These are phyloP conservation scores for Lasioglossum malachurum DNA, from an alignment of 2,888 invertebrate genomes.

Conservation along the genomic window DNA sequence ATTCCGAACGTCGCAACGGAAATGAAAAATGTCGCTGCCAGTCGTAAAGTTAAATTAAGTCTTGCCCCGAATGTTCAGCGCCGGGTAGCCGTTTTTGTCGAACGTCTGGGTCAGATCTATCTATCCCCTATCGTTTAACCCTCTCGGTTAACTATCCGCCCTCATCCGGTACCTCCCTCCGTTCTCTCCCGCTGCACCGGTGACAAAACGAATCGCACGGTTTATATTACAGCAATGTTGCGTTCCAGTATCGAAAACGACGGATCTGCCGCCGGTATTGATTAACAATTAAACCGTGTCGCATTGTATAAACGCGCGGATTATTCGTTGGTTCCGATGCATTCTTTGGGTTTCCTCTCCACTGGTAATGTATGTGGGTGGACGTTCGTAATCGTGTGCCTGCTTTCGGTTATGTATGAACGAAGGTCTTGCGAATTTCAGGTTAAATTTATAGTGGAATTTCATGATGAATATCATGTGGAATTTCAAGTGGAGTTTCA, in stretches of 20 bases:
- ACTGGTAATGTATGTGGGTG: not conserved
- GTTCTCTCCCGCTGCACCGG: not conserved
- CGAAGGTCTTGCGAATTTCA: too few species aligned
- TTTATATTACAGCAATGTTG: slow-evolving; percentile 33
- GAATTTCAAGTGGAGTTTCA: too few species aligned
- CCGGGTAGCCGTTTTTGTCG: not conserved
- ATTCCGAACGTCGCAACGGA: slow-evolving; percentile 20
- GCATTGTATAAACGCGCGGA: slow-evolving; percentile 33
- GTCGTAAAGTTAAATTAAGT: slow-evolving; percentile 54
- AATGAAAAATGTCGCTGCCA: slow-evolving; percentile 47
- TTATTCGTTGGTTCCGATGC: not conserved
- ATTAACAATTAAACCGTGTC: slow-evolving; percentile 63
- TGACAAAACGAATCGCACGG: slow-evolving; percentile 38
- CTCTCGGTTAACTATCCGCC: not conserved
- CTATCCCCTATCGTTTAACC: slow-evolving; percentile 8
- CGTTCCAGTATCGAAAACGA: not conserved
- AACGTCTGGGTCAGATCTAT: slow-evolving; percentile 23
- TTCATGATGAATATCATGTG: too few species aligned
- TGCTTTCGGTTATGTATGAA: not conserved
- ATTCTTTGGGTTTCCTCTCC: not conserved
- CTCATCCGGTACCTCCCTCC: not conserved
- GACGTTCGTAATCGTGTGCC: not conserved
- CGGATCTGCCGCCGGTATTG: slow-evolving; percentile 33
- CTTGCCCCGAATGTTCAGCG: not conserved
- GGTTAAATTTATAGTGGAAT: too few species aligned